Evolutionary conservation across 2,888 invertebrate genomes (phyloP).

Genomic region (Muscina levida): DNA sequence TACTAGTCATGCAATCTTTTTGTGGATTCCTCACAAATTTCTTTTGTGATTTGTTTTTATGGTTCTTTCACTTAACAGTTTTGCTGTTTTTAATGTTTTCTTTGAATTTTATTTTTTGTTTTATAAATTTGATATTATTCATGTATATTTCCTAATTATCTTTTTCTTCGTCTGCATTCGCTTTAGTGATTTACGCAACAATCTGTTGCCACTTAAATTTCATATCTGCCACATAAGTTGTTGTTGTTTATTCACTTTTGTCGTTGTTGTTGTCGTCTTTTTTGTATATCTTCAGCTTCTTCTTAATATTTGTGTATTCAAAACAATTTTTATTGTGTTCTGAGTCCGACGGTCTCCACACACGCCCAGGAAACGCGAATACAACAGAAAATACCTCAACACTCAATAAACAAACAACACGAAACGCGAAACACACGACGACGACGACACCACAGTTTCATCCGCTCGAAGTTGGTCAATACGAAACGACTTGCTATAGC

Average conservation of each 20-base stretch:
- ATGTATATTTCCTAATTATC: constrained; percentile 18
- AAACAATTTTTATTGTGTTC: constrained; percentile 13
- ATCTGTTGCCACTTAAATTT: constrained; percentile 54
- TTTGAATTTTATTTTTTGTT: constrained; percentile 28
- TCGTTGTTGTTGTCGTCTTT: constrained; percentile 27
- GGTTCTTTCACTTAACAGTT: background rate
- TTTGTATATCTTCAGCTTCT: background rate
- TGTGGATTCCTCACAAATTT: background rate
- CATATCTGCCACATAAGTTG: constrained; percentile 48
- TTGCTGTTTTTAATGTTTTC: constrained; percentile 17
- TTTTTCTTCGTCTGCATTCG: constrained; percentile 3
- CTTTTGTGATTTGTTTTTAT: background rate
- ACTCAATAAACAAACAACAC: constrained; percentile 25
- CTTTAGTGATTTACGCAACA: constrained; percentile 54
- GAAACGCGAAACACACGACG: background rate
- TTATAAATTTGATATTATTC: constrained; percentile 6
- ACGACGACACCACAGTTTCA: too few species aligned
- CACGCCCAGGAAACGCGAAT: constrained; percentile 54
- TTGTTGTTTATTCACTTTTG: constrained; percentile 30
- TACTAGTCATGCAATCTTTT: constrained; percentile 22
- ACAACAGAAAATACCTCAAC: constrained; percentile 22
- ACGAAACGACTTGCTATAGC: constrained; percentile 41
- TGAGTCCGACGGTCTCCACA: constrained; percentile 11
- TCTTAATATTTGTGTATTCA: constrained; percentile 49
- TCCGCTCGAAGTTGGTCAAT: constrained; percentile 14